A percentile compares a stretch with the other conserved stretches of the same genome.
These are phyloP conservation scores for Hippocampus comes DNA, from an alignment of 2,113 vertebrate species.

Conservation along the genomic window DNA sequence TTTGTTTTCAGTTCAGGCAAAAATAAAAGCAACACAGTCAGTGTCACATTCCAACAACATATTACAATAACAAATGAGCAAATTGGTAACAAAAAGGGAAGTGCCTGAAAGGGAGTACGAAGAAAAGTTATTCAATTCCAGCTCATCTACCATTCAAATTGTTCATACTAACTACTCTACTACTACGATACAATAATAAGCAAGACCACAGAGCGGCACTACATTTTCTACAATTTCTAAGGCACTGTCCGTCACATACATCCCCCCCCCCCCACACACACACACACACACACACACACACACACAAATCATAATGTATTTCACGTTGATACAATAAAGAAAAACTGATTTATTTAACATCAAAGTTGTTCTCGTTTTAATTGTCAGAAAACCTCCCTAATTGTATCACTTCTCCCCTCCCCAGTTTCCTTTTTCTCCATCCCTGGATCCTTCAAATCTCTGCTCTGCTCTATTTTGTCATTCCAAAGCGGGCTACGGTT, in stretches of 20 bases:
- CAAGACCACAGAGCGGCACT: no score
- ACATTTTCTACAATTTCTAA: neutral
- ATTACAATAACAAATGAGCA: no score
- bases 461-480: conserved; percentile 32
- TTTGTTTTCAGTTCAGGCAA: no score
- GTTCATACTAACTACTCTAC: no score
- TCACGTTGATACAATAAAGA: neutral
- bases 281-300: neutral
- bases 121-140: no score
- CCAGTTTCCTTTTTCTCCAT: conserved; percentile 21
- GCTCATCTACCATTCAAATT: no score
- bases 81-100: no score
- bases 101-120: no score
- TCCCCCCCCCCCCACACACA: accelerated
- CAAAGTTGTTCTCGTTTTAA: conserved; percentile 3
- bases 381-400: conserved; percentile 3
- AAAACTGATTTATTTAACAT: neutral
- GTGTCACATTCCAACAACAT: no score
- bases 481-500: conserved; percentile 39
- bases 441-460: conserved; percentile 12
- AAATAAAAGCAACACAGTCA: no score
- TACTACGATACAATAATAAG: no score
- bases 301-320: neutral
- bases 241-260: neutral
- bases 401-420: conserved; percentile 4